These are phyloP conservation scores for Ciconia stormi DNA, from an alignment of 2,113 vertebrate genomes.

Conservation along the genomic window DNA sequence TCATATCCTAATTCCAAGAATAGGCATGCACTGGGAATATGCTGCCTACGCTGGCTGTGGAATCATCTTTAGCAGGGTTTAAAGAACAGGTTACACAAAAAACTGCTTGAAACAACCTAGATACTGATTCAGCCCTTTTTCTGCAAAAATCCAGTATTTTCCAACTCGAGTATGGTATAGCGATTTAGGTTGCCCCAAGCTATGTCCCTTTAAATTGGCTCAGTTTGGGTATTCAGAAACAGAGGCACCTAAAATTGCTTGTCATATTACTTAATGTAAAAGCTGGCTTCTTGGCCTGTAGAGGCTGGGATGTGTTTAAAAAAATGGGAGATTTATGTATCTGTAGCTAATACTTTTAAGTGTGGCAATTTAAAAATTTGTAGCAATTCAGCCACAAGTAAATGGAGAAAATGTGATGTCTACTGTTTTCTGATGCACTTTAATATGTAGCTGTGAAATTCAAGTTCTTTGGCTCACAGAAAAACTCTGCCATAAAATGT, in stretches of 20 bases:
- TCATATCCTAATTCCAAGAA: slow-evolving; percentile 41
- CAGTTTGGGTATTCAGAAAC: background rate
- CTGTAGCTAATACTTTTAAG: slow-evolving; percentile 58
- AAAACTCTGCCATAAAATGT: slow-evolving; percentile 22
- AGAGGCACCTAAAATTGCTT: background rate
- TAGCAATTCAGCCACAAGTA: slow-evolving; percentile 9
- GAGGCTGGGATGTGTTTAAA: background rate
- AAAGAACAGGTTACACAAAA: background rate
- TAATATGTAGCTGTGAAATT: slow-evolving; percentile 11
- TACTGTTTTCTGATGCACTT: slow-evolving; percentile 22
- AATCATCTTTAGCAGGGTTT: background rate
- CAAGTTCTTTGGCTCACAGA: background rate
- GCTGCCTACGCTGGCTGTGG: background rate
- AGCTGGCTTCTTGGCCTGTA: background rate
- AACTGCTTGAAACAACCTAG: background rate
- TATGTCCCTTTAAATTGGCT: background rate
- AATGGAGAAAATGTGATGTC: slow-evolving; percentile 18
- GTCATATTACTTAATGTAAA: slow-evolving; percentile 5
- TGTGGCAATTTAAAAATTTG: slow-evolving; percentile 40
- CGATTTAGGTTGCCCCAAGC: background rate
- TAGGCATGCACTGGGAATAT: slow-evolving; percentile 34
- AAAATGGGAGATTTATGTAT: slow-evolving; percentile 19
- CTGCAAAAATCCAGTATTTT: background rate
- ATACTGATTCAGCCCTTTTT: background rate
- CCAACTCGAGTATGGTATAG: background rate